Conservation (phyloP, 2,888 invertebrate genomes). For the Drosophila anomelani region DNA sequence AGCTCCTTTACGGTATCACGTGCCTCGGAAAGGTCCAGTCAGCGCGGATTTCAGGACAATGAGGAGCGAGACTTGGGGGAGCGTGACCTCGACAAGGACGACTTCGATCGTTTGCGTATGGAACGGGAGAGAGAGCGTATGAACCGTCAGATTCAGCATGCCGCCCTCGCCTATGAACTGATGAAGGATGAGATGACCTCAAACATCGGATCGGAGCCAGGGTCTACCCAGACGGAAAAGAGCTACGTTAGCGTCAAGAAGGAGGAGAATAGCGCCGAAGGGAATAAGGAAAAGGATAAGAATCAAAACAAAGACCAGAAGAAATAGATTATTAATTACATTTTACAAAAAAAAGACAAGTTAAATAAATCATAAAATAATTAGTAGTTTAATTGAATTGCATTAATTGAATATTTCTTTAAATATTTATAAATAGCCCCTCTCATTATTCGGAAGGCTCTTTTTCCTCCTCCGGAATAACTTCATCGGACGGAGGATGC, state of each 20-base stretch:
- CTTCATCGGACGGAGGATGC: constrained; percentile 50
- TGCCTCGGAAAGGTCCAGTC: neutral
- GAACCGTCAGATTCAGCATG: constrained; percentile 86
- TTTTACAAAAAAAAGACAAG: neutral
- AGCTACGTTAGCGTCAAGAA: constrained; percentile 1
- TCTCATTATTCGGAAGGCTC: constrained; percentile 1
- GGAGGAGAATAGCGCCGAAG: neutral
- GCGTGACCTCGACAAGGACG: constrained; percentile 85
- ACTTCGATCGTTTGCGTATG: constrained; percentile 88
- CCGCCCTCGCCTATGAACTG: constrained; percentile 62
- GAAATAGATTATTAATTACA: neutral
- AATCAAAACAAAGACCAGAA: neutral
- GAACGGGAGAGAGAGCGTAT: constrained; percentile 88
- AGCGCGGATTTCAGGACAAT: too few species aligned
- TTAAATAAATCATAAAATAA: too few species aligned
- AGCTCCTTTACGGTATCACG: constrained; percentile 53
- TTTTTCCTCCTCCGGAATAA: constrained; percentile 7
- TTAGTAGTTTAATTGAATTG: neutral
- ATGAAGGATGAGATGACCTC: constrained; percentile 55
- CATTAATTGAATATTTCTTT: neutral
- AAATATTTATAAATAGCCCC: neutral
- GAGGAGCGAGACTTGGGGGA: neutral
- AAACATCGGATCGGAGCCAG: neutral
- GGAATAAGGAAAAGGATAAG: neutral
- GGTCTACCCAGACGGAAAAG: constrained; percentile 9